phyloP scores from a whole-genome alignment of 2,113 vertebrate genomes.

The Upupa epops region DNA sequence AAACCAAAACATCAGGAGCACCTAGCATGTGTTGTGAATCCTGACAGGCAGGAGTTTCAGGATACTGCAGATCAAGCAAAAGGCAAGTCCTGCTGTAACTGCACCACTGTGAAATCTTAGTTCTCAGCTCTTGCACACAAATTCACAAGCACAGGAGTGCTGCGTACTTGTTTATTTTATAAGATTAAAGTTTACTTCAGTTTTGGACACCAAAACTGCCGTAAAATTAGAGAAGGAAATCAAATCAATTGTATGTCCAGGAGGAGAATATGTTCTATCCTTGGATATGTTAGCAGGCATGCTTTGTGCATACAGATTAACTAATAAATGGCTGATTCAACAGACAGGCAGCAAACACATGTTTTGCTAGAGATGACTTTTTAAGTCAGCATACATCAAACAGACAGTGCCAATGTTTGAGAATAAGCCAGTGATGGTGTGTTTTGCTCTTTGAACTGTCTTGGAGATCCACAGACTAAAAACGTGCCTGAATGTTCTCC shows the following conservation, averaged over 20 bases:
- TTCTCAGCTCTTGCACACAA: neutral
- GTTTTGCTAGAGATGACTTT: slow-evolving; percentile 78
- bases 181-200: slow-evolving; percentile 46
- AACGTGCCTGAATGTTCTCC: slow-evolving; percentile 67
- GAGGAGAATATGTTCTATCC: slow-evolving; percentile 65
- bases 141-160: slow-evolving; percentile 12
- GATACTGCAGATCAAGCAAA: neutral
- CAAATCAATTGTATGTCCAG: slow-evolving; percentile 74
- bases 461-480: slow-evolving; percentile 72
- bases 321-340: slow-evolving; percentile 78
- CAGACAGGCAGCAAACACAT: slow-evolving; percentile 75
- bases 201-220: slow-evolving; percentile 60
- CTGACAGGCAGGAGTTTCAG: neutral
- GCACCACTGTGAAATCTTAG: neutral
- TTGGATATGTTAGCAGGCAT: slow-evolving; percentile 70
- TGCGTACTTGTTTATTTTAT: slow-evolving; percentile 18
- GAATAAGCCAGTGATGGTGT: slow-evolving; percentile 79
- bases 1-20: neutral
- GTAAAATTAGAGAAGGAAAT: slow-evolving; percentile 75
- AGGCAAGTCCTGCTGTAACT: neutral
- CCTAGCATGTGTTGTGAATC: neutral
- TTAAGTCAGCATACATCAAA: slow-evolving; percentile 82
- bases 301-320: slow-evolving; percentile 78
- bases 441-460: slow-evolving; percentile 81
- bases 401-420: slow-evolving; percentile 80